Evolutionary conservation across 2,797 vertebrate genomes (phyloP).

Genomic region (Galaxias olidus): DNA sequence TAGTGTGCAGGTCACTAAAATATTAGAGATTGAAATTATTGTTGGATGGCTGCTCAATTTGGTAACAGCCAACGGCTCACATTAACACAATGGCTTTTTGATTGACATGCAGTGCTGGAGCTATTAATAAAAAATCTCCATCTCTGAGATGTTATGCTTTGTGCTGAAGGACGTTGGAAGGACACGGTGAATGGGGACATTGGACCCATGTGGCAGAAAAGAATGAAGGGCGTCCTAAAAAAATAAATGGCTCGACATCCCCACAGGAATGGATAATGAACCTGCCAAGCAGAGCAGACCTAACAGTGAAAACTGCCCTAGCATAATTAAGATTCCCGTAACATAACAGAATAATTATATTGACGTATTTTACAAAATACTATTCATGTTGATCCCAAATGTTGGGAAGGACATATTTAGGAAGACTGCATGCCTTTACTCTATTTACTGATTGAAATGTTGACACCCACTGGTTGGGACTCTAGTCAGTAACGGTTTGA

Average conservation of each 20-base stretch:
- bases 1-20: no score
- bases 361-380: no score
- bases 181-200: conserved; percentile 60
- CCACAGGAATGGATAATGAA: conserved; percentile 70
- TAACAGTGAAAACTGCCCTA: no score
- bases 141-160: neutral
- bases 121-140: neutral
- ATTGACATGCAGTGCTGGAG: neutral
- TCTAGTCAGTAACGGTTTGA: no score
- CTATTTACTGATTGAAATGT: no score
- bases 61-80: neutral
- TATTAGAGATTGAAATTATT: no score
- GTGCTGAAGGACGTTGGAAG: conserved; percentile 65
- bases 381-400: no score
- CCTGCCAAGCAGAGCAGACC: conserved; percentile 27
- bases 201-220: conserved; percentile 58
- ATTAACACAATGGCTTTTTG: neutral
- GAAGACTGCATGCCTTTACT: no score
- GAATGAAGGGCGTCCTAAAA: conserved; percentile 73
- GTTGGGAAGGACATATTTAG: no score
- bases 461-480: no score
- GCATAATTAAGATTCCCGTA: no score
- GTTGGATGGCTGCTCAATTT: neutral
- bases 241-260: conserved; percentile 56
- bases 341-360: no score